Evolutionary conservation across 2,797 vertebrate species (phyloP), one percentile per base, ranked within the genome.

Genomic region (Scomberomorus guttatus): DNA sequence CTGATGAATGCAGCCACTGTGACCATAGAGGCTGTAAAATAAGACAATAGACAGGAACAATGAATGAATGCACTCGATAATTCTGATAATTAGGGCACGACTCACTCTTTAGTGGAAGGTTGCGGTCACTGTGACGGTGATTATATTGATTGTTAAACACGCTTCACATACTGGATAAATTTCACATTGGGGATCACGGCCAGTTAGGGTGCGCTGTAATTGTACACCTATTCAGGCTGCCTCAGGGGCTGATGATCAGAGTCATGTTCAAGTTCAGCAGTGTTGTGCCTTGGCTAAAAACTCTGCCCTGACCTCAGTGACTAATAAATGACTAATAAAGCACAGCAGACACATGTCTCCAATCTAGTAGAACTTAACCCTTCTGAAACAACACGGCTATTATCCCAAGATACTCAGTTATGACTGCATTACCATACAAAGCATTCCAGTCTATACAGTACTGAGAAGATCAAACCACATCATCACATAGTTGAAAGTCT

Each of bases 271-370:
- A 85, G 89, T 90, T 91, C 75, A 87, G 65, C 72, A 72, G 81
- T 76, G 85, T 87, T 93, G 88, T 92, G 90, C 87, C 82, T 91
- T 89, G 90, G 90, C 90, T 84, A 75, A 90, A 88, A 91, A 77
- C 62, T 83, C 87, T 87, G 63, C 60, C 66, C 81, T 85, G 81
- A 90, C 91, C 89, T 88, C 87, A 74, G 90, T 91, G 91, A 93
- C 85, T 92, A 93, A 93, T 93, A 93, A 91, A 87, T 93, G 90
- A 90, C 90, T 93, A 93, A 93, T 92, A 92, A 94, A 92, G 86
- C 75, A 8, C 42, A 90, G 87, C 85, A 89, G 90, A 91, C 92
- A 93, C 83, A 87, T 90, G 92, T 93, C 89, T 94, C 88, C 91
- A 92, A 93, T 93, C 85, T 73, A 75, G 80, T 73, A 75, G 77